Percentiles rank a stretch among this genome's conserved stretches.
Conservation (phyloP, 2,113 vertebrate genomes). For the Panthera uncia region DNA sequence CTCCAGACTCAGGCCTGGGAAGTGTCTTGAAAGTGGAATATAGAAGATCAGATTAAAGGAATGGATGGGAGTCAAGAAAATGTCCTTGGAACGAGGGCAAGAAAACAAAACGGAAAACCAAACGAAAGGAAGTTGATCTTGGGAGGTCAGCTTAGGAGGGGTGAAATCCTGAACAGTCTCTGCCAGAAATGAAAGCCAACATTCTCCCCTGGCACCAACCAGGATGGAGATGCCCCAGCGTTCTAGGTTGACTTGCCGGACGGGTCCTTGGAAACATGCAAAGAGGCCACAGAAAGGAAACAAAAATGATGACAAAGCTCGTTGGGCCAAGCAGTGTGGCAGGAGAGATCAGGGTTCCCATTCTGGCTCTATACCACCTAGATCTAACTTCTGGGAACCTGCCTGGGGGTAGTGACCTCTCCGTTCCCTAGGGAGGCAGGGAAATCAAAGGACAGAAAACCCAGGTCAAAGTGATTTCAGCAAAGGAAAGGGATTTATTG, state of each 20-base stretch:
- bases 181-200: conserved; percentile 31
- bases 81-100: conserved; percentile 53
- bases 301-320: not conserved
- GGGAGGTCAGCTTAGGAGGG: conserved; percentile 3
- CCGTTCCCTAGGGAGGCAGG: not conserved
- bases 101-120: conserved; percentile 55
- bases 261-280: conserved; percentile 1
- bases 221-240: not conserved
- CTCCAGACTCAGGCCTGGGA: not conserved
- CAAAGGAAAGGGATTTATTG: not conserved
- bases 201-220: not conserved
- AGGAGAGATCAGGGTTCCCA: not conserved
- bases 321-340: not conserved
- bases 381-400: not conserved
- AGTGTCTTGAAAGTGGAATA: conserved; percentile 7
- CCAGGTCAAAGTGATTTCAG: conserved; percentile 23
- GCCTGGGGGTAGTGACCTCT: not conserved
- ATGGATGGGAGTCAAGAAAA: conserved; percentile 31
- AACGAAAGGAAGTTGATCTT: conserved; percentile 23
- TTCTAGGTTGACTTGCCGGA: not conserved
- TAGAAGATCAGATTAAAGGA: conserved; percentile 29
- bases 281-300: not conserved
- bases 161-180: conserved; percentile 3
- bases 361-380: not conserved
- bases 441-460: conserved; percentile 46